phyloP scores from a whole-genome alignment of 1,140 invertebrate species.

The Brachionus calyciflorus region DNA sequence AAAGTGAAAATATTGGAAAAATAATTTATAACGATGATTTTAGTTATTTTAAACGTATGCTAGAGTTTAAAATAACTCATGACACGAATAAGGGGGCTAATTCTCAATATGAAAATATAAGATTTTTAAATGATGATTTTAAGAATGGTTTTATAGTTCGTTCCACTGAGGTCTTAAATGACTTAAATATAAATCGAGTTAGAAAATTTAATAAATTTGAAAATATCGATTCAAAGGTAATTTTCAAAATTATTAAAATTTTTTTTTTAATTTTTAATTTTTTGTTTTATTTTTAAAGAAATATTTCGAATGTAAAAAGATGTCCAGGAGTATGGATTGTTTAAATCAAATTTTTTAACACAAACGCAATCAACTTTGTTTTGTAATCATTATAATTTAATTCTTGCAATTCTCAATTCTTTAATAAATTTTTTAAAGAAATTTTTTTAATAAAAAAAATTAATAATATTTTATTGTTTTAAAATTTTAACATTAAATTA shows the following conservation, averaged over 20 bases:
- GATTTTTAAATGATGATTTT: constrained; percentile 23
- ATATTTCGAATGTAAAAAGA: background rate
- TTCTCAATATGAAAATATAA: background rate
- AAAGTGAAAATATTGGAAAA: background rate
- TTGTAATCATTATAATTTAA: no score
- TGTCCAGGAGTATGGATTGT: constrained; percentile 20
- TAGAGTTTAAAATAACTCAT: constrained; percentile 6
- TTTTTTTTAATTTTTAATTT: no score
- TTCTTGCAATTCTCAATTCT: no score
- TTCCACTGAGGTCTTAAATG: constrained; percentile 39
- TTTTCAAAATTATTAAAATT: no score
- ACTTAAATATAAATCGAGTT: constrained; percentile 39
- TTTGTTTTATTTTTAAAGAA: no score
- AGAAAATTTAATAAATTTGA: constrained; percentile 35
- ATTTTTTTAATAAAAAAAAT: background rate
- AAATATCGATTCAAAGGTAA: constrained; percentile 4
- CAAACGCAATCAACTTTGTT: background rate
- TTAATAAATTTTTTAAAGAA: no score
- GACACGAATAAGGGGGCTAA: background rate
- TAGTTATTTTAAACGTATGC: constrained; percentile 28
- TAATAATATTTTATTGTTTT: background rate
- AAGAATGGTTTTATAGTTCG: constrained; percentile 16
- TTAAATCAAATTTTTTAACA: constrained; percentile 31
- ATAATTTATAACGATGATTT: constrained; percentile 31
- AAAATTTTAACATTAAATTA: background rate